These are phyloP conservation scores for Drosophila saltans DNA, from an alignment of 1,140 invertebrate genomes.

Conservation along the genomic window DNA sequence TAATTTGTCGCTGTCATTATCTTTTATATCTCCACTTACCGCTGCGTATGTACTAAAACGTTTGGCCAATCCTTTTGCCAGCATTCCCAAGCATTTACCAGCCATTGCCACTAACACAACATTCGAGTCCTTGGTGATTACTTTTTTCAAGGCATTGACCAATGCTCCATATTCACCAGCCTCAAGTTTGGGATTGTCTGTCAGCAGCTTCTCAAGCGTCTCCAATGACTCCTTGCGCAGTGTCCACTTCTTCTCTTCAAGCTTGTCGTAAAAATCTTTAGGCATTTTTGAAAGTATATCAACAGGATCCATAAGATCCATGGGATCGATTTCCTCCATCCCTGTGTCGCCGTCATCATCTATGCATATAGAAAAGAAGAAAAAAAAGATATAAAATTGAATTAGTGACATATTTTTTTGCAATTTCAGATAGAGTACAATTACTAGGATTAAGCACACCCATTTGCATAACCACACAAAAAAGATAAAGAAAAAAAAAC, in stretches of 20 bases:
- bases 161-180: slow-evolving; percentile 96
- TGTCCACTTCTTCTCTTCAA: slow-evolving; percentile 99
- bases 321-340: slow-evolving; percentile 92
- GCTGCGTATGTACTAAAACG: slow-evolving; percentile 93
- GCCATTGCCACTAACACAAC: slow-evolving; percentile 96
- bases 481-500: background rate
- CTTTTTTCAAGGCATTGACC: slow-evolving; percentile 94
- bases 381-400: background rate
- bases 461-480: background rate
- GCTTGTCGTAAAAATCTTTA: slow-evolving; percentile 97
- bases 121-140: slow-evolving; percentile 97
- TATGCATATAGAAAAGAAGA: slow-evolving; percentile 12
- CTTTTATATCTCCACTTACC: slow-evolving; percentile 38
- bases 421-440: slow-evolving; percentile 1
- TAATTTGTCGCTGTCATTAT: background rate
- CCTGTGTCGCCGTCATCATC: slow-evolving; percentile 85
- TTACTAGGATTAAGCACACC: background rate
- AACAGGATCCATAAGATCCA: slow-evolving; percentile 95
- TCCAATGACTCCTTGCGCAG: slow-evolving; percentile 97
- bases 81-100: slow-evolving; percentile 91
- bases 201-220: slow-evolving; percentile 90
- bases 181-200: slow-evolving; percentile 93
- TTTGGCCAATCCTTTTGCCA: slow-evolving; percentile 94
- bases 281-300: slow-evolving; percentile 96
- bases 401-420: background rate